phyloP scores from a whole-genome alignment of 2,888 invertebrate species.

The Keiferia lycopersicella region DNA sequence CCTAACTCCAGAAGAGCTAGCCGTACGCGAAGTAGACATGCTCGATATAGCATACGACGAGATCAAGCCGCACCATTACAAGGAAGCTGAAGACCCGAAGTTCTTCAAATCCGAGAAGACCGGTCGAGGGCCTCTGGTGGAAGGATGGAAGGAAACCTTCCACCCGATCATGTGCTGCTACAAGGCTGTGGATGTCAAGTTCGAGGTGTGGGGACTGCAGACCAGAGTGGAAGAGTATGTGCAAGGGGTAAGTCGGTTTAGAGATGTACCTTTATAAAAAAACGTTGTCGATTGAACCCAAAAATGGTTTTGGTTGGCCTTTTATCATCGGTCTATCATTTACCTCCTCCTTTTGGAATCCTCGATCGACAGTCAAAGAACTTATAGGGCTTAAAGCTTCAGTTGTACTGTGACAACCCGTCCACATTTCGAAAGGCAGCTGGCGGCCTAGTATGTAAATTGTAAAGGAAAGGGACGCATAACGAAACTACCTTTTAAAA shows the following conservation, averaged over 20 bases:
- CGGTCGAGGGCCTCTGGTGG: slow-evolving; percentile 90
- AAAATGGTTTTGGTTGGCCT: no score
- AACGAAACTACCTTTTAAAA: neutral
- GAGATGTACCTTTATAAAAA: no score
- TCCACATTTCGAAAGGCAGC: no score
- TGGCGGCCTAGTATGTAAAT: no score
- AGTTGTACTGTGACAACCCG: no score
- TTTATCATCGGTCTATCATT: no score
- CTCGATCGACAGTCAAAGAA: no score
- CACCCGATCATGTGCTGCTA: slow-evolving; percentile 96
- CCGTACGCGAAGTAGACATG: slow-evolving; percentile 87
- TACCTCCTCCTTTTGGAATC: no score
- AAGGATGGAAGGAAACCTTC: slow-evolving; percentile 89
- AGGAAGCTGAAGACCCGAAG: slow-evolving; percentile 93
- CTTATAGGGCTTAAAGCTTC: no score
- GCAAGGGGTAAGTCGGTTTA: slow-evolving; percentile 83
- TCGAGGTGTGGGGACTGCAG: slow-evolving; percentile 96
- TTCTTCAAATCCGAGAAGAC: slow-evolving; percentile 92
- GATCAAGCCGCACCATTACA: slow-evolving; percentile 92
- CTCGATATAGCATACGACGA: slow-evolving; percentile 95
- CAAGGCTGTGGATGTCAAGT: slow-evolving; percentile 91
- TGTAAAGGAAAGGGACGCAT: neutral
- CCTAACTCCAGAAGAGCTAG: slow-evolving; percentile 86
- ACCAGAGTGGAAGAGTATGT: slow-evolving; percentile 94
- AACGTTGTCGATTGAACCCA: no score